Percentiles rank a stretch among this genome's conserved stretches.
Conservation (phyloP, 1,140 invertebrate species). For the Radopholus similis region DNA sequence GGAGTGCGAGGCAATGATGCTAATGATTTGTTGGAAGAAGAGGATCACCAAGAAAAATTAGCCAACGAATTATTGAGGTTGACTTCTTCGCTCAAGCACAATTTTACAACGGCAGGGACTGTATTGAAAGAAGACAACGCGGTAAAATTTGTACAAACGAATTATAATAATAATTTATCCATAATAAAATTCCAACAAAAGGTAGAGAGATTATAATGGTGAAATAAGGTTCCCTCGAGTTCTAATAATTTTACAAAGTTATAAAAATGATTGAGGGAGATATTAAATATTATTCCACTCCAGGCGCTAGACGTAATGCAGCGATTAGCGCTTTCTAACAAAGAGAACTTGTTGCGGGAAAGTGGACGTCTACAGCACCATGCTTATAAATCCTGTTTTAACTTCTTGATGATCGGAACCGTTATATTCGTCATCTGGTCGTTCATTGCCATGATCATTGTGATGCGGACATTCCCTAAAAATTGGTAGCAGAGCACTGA, state of each 20-base stretch:
- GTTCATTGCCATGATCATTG: constrained; percentile 51
- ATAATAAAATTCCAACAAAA: no score
- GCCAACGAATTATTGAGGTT: constrained; percentile 48
- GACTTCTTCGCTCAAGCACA: constrained; percentile 48
- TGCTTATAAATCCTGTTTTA: constrained; percentile 55
- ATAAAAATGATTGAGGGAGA: neutral
- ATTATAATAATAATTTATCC: neutral
- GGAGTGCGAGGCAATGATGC: no score
- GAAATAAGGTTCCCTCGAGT: neutral
- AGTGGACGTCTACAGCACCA: constrained; percentile 46
- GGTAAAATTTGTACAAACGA: constrained; percentile 7
- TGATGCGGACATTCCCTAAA: constrained; percentile 59
- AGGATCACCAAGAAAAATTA: constrained; percentile 37
- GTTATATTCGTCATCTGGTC: constrained; percentile 50
- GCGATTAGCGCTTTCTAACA: constrained; percentile 32
- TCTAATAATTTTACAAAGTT: neutral
- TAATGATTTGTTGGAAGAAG: constrained; percentile 29
- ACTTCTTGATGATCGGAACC: constrained; percentile 50
- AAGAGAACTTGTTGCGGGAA: constrained; percentile 38
- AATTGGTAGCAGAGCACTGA: neutral
- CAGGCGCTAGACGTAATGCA: constrained; percentile 44
- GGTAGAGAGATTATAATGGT: neutral
- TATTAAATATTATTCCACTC: neutral
- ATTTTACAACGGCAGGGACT: constrained; percentile 49
- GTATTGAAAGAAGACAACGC: constrained; percentile 56